Conservation (phyloP, 2,888 invertebrate genomes). For the Cistogaster globosa region DNA sequence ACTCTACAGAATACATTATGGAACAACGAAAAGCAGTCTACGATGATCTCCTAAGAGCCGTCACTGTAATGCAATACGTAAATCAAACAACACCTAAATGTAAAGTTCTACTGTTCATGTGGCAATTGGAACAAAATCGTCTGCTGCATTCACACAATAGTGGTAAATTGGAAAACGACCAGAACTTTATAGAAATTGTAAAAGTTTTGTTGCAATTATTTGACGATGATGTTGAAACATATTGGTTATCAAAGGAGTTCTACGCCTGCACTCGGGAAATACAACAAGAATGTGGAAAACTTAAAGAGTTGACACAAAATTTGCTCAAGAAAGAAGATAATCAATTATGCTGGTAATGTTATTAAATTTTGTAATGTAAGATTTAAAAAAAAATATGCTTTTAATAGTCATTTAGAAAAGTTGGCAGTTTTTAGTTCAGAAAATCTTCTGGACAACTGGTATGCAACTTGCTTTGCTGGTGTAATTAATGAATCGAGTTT, state of each 20-base stretch:
- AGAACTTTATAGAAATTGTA: constrained; percentile 87
- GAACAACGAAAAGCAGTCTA: constrained; percentile 90
- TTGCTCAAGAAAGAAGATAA: constrained; percentile 91
- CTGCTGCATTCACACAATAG: constrained; percentile 71
- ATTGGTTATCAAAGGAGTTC: constrained; percentile 92
- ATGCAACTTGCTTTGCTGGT: constrained; percentile 91
- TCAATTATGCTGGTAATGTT: constrained; percentile 86
- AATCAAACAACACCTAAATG: constrained; percentile 87
- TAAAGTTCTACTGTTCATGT: constrained; percentile 90
- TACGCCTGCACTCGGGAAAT: constrained; percentile 88
- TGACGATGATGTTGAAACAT: constrained; percentile 90
- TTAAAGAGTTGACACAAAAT: constrained; percentile 87
- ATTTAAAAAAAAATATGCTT: not conserved
- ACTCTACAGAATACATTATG: constrained; percentile 89
- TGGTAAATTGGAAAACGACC: constrained; percentile 82
- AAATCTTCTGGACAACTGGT: constrained; percentile 90
- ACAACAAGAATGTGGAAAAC: constrained; percentile 86
- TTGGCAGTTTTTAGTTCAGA: constrained; percentile 84
- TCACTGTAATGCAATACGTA: constrained; percentile 87
- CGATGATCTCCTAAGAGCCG: constrained; percentile 88
- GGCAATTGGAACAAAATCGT: constrained; percentile 89
- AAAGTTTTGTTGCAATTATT: constrained; percentile 88
- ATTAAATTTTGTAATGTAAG: not conserved
- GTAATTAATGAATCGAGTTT: constrained; percentile 90
- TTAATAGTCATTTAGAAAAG: constrained; percentile 86